Evolutionary conservation across 2,888 invertebrate species (phyloP).

Genomic region (Hyles lineata): DNA sequence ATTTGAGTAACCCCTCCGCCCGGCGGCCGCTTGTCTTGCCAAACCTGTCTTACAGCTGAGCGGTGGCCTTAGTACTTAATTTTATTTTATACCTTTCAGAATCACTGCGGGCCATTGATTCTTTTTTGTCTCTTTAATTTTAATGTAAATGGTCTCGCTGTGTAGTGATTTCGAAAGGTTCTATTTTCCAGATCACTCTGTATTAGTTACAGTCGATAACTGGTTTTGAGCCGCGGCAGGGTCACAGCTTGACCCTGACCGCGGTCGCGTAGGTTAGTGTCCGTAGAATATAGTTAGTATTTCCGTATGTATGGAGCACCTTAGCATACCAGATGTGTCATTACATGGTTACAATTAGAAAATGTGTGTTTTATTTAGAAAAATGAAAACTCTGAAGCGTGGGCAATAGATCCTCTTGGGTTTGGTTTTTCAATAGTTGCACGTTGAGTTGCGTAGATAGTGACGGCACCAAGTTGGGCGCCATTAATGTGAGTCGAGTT

Average conservation of each 20-base stretch:
- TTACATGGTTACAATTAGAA: slow-evolving; percentile 82
- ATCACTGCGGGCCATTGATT: slow-evolving; percentile 37
- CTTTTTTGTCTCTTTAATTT: slow-evolving; percentile 29
- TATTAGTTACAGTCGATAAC: slow-evolving; percentile 70
- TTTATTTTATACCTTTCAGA: slow-evolving; percentile 49
- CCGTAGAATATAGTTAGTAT: slow-evolving; percentile 74
- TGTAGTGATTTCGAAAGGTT: slow-evolving; percentile 44
- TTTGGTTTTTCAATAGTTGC: slow-evolving; percentile 58
- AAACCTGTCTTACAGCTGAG: slow-evolving; percentile 59
- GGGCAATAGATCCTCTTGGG: slow-evolving; percentile 58
- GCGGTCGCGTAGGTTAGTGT: slow-evolving; percentile 54
- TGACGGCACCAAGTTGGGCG: slow-evolving; percentile 57
- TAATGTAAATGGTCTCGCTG: neutral
- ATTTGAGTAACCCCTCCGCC: slow-evolving; percentile 60
- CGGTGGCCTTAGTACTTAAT: slow-evolving; percentile 62
- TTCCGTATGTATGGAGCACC: slow-evolving; percentile 80
- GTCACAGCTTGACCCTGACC: neutral
- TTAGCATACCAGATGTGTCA: slow-evolving; percentile 79
- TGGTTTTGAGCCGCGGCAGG: slow-evolving; percentile 44
- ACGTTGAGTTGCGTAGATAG: slow-evolving; percentile 59
- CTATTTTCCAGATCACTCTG: slow-evolving; percentile 59
- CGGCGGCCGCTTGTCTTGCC: slow-evolving; percentile 73
- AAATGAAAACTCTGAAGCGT: slow-evolving; percentile 53
- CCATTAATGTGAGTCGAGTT: slow-evolving; percentile 42
- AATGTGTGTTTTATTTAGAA: slow-evolving; percentile 81